Evolutionary conservation across 2,888 invertebrate genomes (phyloP), one percentile per base, ranked within the genome.

Genomic region (Tethea ocularis): DNA sequence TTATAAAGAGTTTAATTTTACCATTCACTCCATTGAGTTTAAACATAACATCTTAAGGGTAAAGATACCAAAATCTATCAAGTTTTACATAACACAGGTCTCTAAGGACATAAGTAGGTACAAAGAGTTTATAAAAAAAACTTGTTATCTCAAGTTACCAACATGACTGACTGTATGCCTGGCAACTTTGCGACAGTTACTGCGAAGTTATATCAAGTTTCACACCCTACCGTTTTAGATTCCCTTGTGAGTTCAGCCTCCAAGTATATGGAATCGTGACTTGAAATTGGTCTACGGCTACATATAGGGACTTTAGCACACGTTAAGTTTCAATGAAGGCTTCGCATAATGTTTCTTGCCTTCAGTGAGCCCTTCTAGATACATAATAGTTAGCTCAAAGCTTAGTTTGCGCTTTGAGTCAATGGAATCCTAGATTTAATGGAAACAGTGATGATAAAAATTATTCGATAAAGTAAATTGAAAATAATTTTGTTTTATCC

Each of bases 171-270:
- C 29, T 7, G 46, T 15, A 15, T 46, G 38, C 46, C 20, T 13
- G 7, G 33, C 17, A 15, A 20, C 17, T 33, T 57, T 38, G 41
- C 51, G 59, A 26, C 62, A 56, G 62, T 59, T 58, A 55, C 60
- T 54, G 38, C 41, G 17, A 53, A 59, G 59, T 60, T 66, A 60
- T 66, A 63, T 61, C 33, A 66, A 63, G 57, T 63, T 66, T 61
- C 57, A 58, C 57, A 38, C 58, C 46, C 57, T 26, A 57, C 38
- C 57, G 54, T 22, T 54, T 54, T 53, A 20, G 17, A 33, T 15
- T 60, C 60, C 61, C 61, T 53, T 52, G 61, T 52, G 54, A 33
- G 11, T 33, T 20, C 33, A 22, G 22, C 13, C 54, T 22, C 54
- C 20, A 53, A 29, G 17, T 24, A 33, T 33, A 33, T 2, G 13